Conservation (phyloP, 2,113 vertebrate genomes). For the Narcine bancroftii region DNA sequence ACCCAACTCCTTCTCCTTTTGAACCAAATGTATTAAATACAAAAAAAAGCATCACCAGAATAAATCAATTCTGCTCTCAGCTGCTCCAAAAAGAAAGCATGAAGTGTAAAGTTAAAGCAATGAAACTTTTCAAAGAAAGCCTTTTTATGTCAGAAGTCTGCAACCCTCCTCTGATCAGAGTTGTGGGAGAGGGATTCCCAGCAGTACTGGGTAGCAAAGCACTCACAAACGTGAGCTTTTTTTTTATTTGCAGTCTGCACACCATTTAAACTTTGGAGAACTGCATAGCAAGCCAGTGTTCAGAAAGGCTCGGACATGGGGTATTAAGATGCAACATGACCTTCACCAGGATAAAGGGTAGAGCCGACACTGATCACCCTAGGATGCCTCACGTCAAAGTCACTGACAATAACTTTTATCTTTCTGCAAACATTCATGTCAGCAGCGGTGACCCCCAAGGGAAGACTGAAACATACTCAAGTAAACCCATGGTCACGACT, state of each 20-base stretch:
- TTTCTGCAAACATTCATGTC: background rate
- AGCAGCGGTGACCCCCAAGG: background rate
- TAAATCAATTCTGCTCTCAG: background rate
- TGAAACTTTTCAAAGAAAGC: background rate
- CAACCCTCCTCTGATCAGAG: too few species aligned
- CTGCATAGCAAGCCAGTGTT: background rate
- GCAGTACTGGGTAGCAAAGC: background rate
- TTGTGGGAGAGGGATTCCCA: background rate
- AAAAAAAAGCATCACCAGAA: background rate
- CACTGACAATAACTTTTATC: slow-evolving; percentile 22
- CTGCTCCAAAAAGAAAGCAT: background rate
- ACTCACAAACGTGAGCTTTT: background rate
- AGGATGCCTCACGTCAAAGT: background rate
- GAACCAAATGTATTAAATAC: background rate
- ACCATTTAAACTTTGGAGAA: background rate
- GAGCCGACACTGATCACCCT: background rate
- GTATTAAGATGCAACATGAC: background rate
- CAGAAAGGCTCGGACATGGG: background rate
- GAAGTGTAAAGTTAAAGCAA: background rate
- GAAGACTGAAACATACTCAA: background rate
- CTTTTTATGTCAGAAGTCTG: background rate
- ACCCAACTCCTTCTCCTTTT: slow-evolving; percentile 43
- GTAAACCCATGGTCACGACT: background rate
- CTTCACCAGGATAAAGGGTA: background rate
- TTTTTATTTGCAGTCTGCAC: background rate